phyloP scores from a whole-genome alignment of 2,888 invertebrate genomes.

The Copidosoma aretas region DNA sequence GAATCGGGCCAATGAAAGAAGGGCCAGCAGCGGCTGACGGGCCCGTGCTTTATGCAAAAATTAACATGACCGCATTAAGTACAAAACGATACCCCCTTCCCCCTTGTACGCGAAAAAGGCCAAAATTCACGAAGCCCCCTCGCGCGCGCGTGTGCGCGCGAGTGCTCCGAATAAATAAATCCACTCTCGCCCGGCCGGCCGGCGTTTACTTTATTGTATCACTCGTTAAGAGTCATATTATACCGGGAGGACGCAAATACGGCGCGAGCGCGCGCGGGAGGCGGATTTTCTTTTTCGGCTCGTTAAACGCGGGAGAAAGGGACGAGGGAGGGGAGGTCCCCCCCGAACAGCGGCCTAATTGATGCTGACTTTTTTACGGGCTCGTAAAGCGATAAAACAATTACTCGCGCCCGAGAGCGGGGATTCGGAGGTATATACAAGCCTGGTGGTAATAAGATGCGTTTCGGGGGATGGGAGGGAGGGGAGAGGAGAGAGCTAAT shows the following conservation, averaged over 20 bases:
- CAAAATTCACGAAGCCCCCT: not conserved
- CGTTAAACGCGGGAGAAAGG: not conserved
- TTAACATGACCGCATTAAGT: not conserved
- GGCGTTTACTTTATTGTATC: conserved; percentile 9
- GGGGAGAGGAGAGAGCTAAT: not conserved
- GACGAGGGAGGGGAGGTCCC: not conserved
- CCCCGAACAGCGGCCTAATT: conserved; percentile 6
- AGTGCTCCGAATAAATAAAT: conserved; percentile 10
- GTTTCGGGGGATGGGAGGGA: not conserved
- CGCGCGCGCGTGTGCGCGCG: not conserved
- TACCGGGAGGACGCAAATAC: not conserved
- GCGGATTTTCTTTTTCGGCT: not conserved
- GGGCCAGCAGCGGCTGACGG: not conserved
- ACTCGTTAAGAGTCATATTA: conserved; percentile 15
- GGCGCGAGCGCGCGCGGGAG: not conserved
- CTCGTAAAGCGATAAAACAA: conserved; percentile 27
- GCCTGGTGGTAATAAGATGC: too few species aligned
- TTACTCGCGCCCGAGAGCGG: conserved; percentile 3
- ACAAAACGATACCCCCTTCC: not conserved
- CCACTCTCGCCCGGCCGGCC: not conserved
- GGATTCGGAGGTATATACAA: not conserved
- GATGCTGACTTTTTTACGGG: conserved; percentile 6
- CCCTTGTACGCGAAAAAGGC: not conserved
- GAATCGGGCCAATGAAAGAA: not conserved
- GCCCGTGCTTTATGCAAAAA: not conserved